Percentiles rank a stretch among this genome's conserved stretches.
Evolutionary conservation across 2,888 invertebrate genomes (phyloP).

Genomic region (Muscina levida): DNA sequence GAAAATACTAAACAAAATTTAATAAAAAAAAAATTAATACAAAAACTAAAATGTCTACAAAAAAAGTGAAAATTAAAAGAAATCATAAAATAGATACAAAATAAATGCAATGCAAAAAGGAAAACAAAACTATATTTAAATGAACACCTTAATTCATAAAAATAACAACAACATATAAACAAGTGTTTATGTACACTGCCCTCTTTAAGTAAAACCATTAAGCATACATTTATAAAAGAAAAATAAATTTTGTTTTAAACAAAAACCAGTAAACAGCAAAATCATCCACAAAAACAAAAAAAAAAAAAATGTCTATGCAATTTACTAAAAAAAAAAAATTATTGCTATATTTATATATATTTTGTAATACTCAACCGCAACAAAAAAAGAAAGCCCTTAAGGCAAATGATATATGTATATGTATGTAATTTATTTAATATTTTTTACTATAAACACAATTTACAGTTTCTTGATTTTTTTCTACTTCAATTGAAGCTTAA

Average conservation of each 20-base stretch:
- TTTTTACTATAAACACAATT: constrained; percentile 19
- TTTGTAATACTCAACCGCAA: constrained; percentile 63
- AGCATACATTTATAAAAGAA: constrained; percentile 26
- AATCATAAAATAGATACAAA: constrained; percentile 2
- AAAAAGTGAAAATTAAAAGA: not conserved
- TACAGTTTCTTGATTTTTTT: constrained; percentile 8
- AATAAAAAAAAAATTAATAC: constrained; percentile 3
- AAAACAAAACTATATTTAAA: too few species aligned
- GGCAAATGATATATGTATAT: too few species aligned
- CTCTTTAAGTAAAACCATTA: constrained; percentile 21
- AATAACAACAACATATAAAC: not conserved
- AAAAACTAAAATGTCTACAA: constrained; percentile 13
- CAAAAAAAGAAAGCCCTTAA: too few species aligned
- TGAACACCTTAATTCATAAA: not conserved
- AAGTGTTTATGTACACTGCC: constrained; percentile 39
- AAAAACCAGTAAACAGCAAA: constrained; percentile 8
- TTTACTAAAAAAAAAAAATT: not conserved
- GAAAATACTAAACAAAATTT: not conserved
- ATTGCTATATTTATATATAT: constrained; percentile 49
- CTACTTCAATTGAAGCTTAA: constrained; percentile 36
- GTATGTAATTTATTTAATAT: constrained; percentile 13
- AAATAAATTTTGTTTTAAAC: constrained; percentile 30
- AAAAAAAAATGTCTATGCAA: constrained; percentile 11
- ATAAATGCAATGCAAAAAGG: constrained; percentile 1
- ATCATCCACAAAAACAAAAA: constrained; percentile 20